Evolutionary conservation across 2,113 vertebrate species (phyloP), one percentile per base, ranked within the genome.

Genomic region (Lota lota): DNA sequence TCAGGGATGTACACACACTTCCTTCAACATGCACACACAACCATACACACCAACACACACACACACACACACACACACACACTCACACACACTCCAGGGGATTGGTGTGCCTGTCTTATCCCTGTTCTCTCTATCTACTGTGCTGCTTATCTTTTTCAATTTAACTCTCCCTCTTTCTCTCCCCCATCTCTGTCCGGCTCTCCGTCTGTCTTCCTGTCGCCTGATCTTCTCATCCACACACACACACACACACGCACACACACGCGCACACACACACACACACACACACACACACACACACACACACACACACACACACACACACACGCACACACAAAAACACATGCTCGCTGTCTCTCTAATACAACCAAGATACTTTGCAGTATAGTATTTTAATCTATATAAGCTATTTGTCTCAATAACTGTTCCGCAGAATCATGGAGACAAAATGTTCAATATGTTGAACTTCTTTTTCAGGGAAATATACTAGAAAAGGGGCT

Each of bases 221-320:
- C 53, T 18, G 10, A 17, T 56, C 53, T 56, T 47, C 53, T 17
- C 53, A 17, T 56, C 53, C 16, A 17, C 53, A 56, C 17, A 5
- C 15, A 56, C 53, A 56, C 40, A 18, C 14, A 5, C 53, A 5
- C 53, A 56, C 53, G 3, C 18, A 53, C 20, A 21, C 50, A 47
- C 4, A 22, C 20, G 22, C n/a, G 14, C 10, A 18, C 51, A 56
- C 51, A 56, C 50, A 66, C 64, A n/a, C 51, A 66, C 64, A 24
- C 51, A n/a, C 51, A 33, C 59, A 61, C 59, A 14, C 59, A 61
- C 59, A 61, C 59, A 61, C 64, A 63, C 69, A 71, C 69, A 64
- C 50, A 64, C 67, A 56, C 24, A 60, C 57, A 70, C 56, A 59
- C 20, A 64, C 33, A 36, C n/a, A 51, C 68, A 18, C n/a, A n/a